Evolutionary conservation across 2,797 vertebrate species (phyloP).

Genomic region (Oreochromis mossambicus): DNA sequence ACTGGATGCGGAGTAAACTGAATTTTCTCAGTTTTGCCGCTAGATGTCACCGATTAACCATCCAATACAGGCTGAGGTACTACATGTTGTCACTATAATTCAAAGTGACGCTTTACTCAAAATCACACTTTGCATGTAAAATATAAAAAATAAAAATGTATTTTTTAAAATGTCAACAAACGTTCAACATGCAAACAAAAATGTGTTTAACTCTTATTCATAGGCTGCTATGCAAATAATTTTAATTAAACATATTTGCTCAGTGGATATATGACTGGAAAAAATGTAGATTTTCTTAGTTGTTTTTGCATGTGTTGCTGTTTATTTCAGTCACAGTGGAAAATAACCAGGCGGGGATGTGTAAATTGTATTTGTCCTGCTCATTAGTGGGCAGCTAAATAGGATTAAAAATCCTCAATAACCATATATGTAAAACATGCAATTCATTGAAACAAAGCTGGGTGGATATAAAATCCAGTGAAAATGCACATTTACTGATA

Average conservation of each 20-base stretch:
- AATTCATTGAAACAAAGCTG: not conserved
- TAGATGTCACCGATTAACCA: conserved; percentile 65
- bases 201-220: not conserved
- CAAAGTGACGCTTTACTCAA: not conserved
- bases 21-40: conserved; percentile 11
- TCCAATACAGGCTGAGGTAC: not conserved
- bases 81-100: not conserved
- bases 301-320: not conserved
- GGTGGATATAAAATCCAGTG: not conserved
- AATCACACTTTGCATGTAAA: not conserved
- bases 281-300: not conserved
- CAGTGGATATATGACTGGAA: not conserved
- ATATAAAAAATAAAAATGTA: not conserved
- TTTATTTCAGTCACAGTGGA: not conserved
- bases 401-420: not conserved
- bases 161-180: not conserved
- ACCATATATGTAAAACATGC: not conserved
- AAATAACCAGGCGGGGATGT: not conserved
- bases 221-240: not conserved
- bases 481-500: not conserved
- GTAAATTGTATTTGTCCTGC: not conserved
- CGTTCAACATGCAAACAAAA: not conserved
- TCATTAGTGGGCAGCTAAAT: not conserved
- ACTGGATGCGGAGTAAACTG: not conserved
- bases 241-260: not conserved